Conservation (phyloP, 1,140 invertebrate species). For the Apolygus lucorum region DNA sequence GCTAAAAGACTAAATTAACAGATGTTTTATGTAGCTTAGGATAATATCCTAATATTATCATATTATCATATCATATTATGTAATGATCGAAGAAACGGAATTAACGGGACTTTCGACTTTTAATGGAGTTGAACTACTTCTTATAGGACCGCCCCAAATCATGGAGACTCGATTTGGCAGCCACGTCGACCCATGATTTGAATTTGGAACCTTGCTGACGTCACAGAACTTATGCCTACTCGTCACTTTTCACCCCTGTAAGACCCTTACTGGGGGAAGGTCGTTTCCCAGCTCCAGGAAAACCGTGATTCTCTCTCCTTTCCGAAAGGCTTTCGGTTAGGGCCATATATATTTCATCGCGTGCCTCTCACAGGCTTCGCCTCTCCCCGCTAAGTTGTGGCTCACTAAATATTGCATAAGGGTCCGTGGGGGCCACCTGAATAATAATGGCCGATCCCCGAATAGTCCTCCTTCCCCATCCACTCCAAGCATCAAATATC, state of each 20-base stretch:
- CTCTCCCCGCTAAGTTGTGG: not conserved
- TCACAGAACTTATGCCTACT: constrained; percentile 16
- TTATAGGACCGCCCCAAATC: no score
- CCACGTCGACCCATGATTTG: no score
- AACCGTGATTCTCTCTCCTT: not conserved
- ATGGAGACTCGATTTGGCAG: no score
- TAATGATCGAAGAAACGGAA: no score
- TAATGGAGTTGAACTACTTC: no score
- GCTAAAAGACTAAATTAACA: no score
- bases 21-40: no score
- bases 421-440: constrained; percentile 18
- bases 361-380: constrained; percentile 17
- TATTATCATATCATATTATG: no score
- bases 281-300: not conserved
- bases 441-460: constrained; percentile 7
- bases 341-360: constrained; percentile 17
- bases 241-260: not conserved
- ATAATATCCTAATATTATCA: no score
- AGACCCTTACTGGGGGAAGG: no score
- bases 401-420: constrained; percentile 20
- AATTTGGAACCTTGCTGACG: constrained; percentile 14
- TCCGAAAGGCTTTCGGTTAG: not conserved
- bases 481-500: not conserved
- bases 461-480: not conserved
- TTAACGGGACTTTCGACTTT: no score